Percentiles rank a stretch among this genome's conserved stretches.
phyloP scores from a whole-genome alignment of 1,140 invertebrate species.

The Macrostomum lignano region DNA sequence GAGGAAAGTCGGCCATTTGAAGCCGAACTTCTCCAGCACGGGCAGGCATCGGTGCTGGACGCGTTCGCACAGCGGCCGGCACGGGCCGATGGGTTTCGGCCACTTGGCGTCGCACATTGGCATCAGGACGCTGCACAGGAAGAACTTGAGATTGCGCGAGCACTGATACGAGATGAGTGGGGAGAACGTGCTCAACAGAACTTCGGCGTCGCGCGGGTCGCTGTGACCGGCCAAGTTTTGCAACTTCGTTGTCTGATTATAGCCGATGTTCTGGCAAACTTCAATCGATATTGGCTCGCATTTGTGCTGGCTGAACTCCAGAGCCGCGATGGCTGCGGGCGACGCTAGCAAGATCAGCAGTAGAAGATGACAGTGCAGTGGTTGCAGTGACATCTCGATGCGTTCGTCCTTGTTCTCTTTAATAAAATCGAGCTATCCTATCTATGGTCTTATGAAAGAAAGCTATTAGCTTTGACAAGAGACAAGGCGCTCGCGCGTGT shows the following conservation, averaged over 20 bases:
- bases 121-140: constrained; percentile 65
- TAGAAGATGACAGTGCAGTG: no score
- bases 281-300: constrained; percentile 72
- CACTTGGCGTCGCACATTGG: constrained; percentile 40
- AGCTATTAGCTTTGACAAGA: no score
- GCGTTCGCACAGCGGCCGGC: constrained; percentile 42
- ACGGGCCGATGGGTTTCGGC: constrained; percentile 6
- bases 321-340: no score
- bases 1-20: constrained; percentile 58
- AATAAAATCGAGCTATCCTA: no score
- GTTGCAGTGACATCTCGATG: no score
- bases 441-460: no score
- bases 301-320: no score
- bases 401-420: no score
- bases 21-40: constrained; percentile 57
- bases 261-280: constrained; percentile 52
- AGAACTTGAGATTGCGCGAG: constrained; percentile 59
- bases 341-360: no score
- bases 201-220: constrained; percentile 50
- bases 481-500: no score
- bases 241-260: constrained; percentile 70
- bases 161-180: constrained; percentile 74
- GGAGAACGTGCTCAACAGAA: constrained; percentile 50
- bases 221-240: constrained; percentile 59
- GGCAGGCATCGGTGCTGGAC: constrained; percentile 53